Evolutionary conservation across 2,113 vertebrate genomes (phyloP).

Genomic region (Orycteropus afer): DNA sequence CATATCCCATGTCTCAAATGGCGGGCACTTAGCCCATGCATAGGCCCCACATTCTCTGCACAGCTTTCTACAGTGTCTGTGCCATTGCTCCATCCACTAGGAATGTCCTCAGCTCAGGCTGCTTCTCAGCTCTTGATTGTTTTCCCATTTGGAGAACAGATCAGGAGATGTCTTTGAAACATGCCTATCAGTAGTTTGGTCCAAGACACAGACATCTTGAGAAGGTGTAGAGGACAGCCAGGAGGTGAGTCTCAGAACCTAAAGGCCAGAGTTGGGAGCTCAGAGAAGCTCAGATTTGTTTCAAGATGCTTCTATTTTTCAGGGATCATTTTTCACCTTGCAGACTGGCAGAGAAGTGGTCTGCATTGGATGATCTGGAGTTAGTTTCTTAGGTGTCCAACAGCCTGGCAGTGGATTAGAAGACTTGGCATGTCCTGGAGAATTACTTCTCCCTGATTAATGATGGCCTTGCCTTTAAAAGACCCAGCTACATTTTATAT

Average conservation of each 20-base stretch:
- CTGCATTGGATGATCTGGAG: background rate
- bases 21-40: background rate
- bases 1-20: background rate
- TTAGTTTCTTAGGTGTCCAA: background rate
- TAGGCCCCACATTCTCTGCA: background rate
- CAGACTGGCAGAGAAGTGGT: background rate
- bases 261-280: background rate
- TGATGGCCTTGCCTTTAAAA: conserved; percentile 70
- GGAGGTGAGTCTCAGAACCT: background rate
- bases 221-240: background rate
- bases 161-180: background rate
- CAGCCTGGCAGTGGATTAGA: conserved; percentile 62
- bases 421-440: background rate
- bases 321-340: background rate
- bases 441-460: conserved; percentile 36
- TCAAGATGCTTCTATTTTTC: background rate
- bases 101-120: background rate
- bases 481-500: conserved; percentile 78
- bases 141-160: background rate
- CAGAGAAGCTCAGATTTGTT: background rate
- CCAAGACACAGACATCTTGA: rapidly evolving
- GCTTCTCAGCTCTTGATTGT: background rate
- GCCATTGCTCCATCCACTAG: background rate
- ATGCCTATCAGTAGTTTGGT: background rate
- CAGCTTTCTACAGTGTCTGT: background rate